phyloP scores from a whole-genome alignment of 1,140 invertebrate genomes.

The Odontomachus brunneus region DNA sequence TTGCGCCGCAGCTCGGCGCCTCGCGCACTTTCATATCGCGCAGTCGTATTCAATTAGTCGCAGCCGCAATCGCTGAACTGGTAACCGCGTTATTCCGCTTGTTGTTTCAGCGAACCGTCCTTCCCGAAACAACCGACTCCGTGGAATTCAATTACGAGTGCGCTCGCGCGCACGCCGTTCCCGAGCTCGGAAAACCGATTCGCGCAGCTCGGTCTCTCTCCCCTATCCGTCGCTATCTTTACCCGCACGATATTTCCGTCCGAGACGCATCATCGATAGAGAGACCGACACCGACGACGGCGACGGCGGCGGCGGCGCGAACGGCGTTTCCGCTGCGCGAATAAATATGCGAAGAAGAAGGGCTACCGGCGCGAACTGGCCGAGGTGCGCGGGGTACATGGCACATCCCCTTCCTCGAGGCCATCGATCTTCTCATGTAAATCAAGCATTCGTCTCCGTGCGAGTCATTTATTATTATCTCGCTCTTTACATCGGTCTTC shows the following conservation, averaged over 20 bases:
- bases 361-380: slow-evolving; percentile 32
- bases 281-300: too few species aligned
- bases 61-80: slow-evolving; percentile 38
- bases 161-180: too few species aligned
- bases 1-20: background rate
- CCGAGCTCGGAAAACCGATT: too few species aligned
- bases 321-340: background rate
- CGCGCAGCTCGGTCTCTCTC: too few species aligned
- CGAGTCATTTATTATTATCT: slow-evolving; percentile 71
- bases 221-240: background rate
- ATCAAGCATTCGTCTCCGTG: slow-evolving; percentile 62
- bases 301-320: background rate
- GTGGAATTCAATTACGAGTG: background rate
- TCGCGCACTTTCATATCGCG: background rate
- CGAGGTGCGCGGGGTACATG: slow-evolving; percentile 7
- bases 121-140: background rate
- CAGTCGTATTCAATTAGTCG: slow-evolving; percentile 42
- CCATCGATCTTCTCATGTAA: slow-evolving; percentile 70
- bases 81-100: slow-evolving; percentile 44
- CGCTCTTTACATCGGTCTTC: slow-evolving; percentile 52
- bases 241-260: background rate
- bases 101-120: slow-evolving; percentile 16
- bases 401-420: slow-evolving; percentile 39
- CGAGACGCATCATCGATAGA: slow-evolving; percentile 1
- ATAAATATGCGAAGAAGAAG: slow-evolving; percentile 57